phyloP scores from a whole-genome alignment of 2,797 vertebrate species.

The Capromys pilorides region DNA sequence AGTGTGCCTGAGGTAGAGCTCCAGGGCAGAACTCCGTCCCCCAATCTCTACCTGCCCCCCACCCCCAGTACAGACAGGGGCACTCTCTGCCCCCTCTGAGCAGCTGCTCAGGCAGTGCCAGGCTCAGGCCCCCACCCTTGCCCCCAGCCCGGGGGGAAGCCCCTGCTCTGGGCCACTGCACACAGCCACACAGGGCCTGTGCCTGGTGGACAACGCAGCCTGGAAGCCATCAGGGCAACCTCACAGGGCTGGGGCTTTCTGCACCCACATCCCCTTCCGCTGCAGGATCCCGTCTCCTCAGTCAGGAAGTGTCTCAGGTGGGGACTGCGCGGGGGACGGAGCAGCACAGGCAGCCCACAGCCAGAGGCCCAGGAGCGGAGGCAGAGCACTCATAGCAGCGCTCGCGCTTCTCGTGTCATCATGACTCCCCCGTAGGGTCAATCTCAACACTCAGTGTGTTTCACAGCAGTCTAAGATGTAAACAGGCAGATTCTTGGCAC shows the following conservation, averaged over 20 bases:
- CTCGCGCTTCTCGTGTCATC: too few species aligned
- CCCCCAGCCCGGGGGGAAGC: accelerated
- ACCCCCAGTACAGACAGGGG: neutral
- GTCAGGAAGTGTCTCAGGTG: neutral
- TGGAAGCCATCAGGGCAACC: neutral
- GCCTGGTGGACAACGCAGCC: neutral
- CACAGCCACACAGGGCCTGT: accelerated
- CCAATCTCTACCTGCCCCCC: too few species aligned
- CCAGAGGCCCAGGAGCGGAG: neutral
- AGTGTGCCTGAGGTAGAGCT: neutral
- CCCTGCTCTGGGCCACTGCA: neutral
- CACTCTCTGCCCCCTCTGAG: accelerated
- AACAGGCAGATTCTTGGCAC: neutral
- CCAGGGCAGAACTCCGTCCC: neutral
- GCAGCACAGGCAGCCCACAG: neutral
- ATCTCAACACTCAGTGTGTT: neutral
- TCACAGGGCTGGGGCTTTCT: neutral
- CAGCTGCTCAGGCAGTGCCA: neutral
- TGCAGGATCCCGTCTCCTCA: neutral
- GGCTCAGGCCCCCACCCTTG: neutral
- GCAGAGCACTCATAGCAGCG: neutral
- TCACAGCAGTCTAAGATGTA: neutral
- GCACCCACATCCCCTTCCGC: neutral
- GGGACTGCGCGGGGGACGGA: neutral
- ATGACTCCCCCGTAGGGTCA: neutral